Base-by-base conservation (phyloP, 2,797 vertebrate genomes). In the Parauchenoglanis ngamensis region DNA sequence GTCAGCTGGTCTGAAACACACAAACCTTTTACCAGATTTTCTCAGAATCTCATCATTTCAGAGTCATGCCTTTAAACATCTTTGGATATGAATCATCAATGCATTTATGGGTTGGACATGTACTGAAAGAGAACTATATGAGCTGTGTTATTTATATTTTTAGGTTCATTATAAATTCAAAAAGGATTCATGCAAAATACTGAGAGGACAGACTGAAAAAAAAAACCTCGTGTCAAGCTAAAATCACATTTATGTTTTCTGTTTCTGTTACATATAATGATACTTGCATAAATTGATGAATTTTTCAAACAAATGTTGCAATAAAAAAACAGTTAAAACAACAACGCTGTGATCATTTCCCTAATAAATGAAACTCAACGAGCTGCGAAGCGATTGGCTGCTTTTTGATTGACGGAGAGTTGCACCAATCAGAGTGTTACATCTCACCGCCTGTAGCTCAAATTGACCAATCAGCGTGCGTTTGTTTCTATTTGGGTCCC, bases 391-490 rank as follows among this genome's bases (percentile, higher is more conserved):
- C 25, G 6, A 44, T 21, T 63, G 44, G 79, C 1, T 17, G 25
- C 11, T 2, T 11, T 83, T 40, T 89, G 90, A 93, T 84, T 84
- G 90, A 89, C 91, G 79, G 40, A 31, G 1, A 1, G 1, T 21
- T 79, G 5, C 63, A 72, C 90, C 90, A 94, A 92, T 93, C 35
- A 87, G 13, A 21, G 2, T 0, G 6, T 93, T 90, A 88, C 92
- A 92, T 91, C 78, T 85, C 91, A 89, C 88, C 87, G 49, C 11
- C 23, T 7, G 67, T 67, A 1, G 6, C 25, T 12, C 4, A 6
- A 28, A 0, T 52, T 12, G 80, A 83, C 94, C 93, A 94, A 93
- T 94, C 83, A 89, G 2, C 88, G 31, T 25, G 31, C 68, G 78
- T 1, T 5, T n/a, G 10, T 52, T 84, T 90, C 17, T 72, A 21